A percentile compares a stretch with the other conserved stretches of the same genome.
Conservation (phyloP, 2,888 invertebrate species). For the Odontothrips loti region DNA sequence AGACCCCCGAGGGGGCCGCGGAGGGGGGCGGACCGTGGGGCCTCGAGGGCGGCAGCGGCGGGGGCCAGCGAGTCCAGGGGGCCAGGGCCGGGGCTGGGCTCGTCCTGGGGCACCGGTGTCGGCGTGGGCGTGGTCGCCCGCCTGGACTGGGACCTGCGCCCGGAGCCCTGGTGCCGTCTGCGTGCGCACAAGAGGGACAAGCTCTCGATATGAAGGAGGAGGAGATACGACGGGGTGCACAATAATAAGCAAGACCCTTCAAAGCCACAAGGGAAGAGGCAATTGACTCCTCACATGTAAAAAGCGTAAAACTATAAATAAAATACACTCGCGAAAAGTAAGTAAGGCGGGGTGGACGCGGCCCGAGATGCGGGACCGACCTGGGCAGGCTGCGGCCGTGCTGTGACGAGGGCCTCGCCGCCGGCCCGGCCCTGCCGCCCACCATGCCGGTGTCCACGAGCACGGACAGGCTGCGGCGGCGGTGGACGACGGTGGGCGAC, state of each 20-base stretch:
- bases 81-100: neutral
- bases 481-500: neutral
- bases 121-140: neutral
- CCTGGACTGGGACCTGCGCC: neutral
- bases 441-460: neutral
- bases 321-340: too few species aligned
- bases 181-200: too few species aligned
- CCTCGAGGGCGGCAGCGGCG: too few species aligned
- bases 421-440: neutral
- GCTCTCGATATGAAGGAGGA: too few species aligned
- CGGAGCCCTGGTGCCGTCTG: neutral
- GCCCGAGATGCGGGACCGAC: neutral
- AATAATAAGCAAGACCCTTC: neutral
- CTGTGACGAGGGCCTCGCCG: neutral
- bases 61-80: too few species aligned
- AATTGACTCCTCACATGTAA: too few species aligned
- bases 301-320: too few species aligned
- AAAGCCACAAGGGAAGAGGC: too few species aligned
- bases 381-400: constrained; percentile 8
- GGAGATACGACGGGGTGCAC: too few species aligned
- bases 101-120: neutral
- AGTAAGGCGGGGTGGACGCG: neutral
- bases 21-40: neutral
- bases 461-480: constrained; percentile 11
- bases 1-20: neutral